Conservation (phyloP, 1,140 invertebrate species). For the Sinonovacula constricta region DNA sequence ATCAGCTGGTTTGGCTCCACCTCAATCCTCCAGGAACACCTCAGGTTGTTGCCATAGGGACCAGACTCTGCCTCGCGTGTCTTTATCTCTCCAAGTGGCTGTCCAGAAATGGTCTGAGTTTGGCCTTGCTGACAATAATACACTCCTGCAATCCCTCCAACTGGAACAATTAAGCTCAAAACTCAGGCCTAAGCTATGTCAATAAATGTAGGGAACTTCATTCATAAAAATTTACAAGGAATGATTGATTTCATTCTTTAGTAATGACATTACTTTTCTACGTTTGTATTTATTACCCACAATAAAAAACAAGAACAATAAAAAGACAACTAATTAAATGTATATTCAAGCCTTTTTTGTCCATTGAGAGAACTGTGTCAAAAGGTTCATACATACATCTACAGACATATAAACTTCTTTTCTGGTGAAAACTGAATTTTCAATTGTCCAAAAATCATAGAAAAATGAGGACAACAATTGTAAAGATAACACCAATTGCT, state of each 20-base stretch:
- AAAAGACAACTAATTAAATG: too few relatives aligned
- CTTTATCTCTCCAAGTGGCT: slow-evolving; percentile 51
- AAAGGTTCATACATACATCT: too few relatives aligned
- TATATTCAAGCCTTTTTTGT: too few relatives aligned
- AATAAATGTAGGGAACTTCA: background rate
- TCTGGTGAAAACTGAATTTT: too few relatives aligned
- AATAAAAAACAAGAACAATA: too few relatives aligned
- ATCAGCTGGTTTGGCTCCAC: slow-evolving; percentile 32
- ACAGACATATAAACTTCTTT: too few relatives aligned
- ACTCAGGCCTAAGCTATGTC: too few relatives aligned
- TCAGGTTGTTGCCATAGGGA: slow-evolving; percentile 51
- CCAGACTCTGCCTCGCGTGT: slow-evolving; percentile 28
- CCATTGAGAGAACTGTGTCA: too few relatives aligned
- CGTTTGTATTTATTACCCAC: background rate
- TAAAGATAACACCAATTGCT: too few relatives aligned
- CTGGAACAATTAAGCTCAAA: background rate
- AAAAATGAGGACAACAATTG: too few relatives aligned
- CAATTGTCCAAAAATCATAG: too few relatives aligned
- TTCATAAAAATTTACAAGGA: background rate
- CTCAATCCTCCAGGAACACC: slow-evolving; percentile 55
- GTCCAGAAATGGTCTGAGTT: slow-evolving; percentile 28
- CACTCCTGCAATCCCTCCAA: slow-evolving; percentile 10
- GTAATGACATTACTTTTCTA: background rate
- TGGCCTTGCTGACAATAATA: slow-evolving; percentile 39
- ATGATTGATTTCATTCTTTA: background rate